These are phyloP conservation scores for Tolypeutes matacus DNA, from an alignment of 2,797 vertebrate genomes.

Conservation along the genomic window DNA sequence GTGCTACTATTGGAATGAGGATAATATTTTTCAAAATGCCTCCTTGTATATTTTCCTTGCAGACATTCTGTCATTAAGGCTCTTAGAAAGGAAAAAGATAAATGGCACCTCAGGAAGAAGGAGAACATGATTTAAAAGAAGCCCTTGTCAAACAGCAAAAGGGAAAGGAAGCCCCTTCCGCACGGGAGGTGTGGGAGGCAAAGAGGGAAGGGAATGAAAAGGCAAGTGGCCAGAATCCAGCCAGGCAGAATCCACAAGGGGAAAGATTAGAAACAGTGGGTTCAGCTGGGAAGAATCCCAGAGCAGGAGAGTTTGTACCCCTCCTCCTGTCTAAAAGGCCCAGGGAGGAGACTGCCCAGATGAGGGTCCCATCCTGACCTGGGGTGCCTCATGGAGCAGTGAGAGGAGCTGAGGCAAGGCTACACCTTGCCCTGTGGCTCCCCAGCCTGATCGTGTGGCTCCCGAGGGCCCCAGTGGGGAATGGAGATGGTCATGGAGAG, in stretches of 20 bases:
- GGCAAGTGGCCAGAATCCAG: no score
- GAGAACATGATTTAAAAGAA: neutral
- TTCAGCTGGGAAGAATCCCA: neutral
- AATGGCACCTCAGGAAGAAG: neutral
- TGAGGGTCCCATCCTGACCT: neutral
- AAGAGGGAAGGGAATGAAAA: neutral
- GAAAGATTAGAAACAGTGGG: neutral
- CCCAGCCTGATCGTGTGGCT: neutral
- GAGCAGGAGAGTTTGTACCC: neutral
- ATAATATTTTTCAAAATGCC: slow-evolving; percentile 7
- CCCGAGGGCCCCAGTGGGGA: neutral
- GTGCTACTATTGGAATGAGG: neutral
- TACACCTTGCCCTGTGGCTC: neutral
- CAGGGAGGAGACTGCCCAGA: neutral
- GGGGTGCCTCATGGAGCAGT: neutral
- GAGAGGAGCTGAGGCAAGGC: neutral
- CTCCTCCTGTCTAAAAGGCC: neutral
- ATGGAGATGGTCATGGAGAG: neutral
- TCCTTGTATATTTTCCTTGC: neutral
- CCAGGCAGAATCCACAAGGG: neutral
- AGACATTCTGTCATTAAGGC: neutral
- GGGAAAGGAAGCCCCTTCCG: neutral
- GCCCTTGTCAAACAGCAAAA: neutral
- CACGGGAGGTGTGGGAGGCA: fast-evolving
- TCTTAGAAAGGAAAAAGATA: slow-evolving; percentile 5